Evolutionary conservation across 2,797 vertebrate genomes (phyloP).

Genomic region (Argyrosomus regius): DNA sequence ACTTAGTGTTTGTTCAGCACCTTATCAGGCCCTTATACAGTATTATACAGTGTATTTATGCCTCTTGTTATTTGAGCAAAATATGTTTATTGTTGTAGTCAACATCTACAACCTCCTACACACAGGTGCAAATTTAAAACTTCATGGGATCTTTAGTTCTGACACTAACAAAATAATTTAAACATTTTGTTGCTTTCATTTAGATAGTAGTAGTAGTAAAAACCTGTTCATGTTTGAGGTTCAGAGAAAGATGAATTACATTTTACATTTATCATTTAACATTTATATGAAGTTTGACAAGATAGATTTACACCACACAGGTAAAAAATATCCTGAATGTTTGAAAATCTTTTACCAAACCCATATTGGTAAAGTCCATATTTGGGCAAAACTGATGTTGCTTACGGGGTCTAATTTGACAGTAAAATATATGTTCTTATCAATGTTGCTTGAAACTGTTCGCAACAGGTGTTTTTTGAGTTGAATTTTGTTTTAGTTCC

Average conservation of each 20-base stretch:
- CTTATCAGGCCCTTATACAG: neutral
- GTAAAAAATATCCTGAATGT: neutral
- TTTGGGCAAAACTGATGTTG: conserved; percentile 65
- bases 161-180: too few species aligned
- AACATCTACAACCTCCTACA: neutral
- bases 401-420: conserved; percentile 32
- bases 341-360: conserved; percentile 5
- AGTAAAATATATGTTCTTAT: neutral
- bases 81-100: neutral
- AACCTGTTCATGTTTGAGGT: neutral
- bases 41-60: neutral
- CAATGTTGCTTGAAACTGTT: conserved; percentile 28
- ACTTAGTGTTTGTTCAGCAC: neutral
- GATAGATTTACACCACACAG: neutral
- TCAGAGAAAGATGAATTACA: neutral
- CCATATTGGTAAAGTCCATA: too few species aligned
- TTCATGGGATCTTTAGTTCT: too few species aligned
- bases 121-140: neutral
- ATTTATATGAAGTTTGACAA: too few species aligned
- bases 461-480: conserved; percentile 35
- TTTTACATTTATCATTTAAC: too few species aligned
- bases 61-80: neutral
- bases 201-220: neutral
- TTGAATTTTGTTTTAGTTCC: conserved; percentile 44
- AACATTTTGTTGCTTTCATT: neutral